A percentile compares a stretch with the other conserved stretches of the same genome.
Conservation (phyloP, 2,888 invertebrate genomes). For the Electrophaes corylata region DNA sequence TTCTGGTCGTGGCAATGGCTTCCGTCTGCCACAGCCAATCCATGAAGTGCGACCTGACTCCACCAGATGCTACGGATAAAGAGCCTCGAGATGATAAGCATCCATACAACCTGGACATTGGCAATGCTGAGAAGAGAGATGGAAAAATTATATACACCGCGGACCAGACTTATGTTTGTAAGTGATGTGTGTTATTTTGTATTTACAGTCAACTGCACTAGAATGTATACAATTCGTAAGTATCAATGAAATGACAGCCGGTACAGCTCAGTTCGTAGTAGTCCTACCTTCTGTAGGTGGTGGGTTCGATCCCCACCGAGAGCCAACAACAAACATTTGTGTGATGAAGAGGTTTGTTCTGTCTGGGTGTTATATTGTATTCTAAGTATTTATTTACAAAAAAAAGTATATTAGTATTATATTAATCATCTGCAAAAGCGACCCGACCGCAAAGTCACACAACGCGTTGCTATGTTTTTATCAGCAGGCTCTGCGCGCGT, state of each 20-base stretch:
- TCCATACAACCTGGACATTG: constrained; percentile 58
- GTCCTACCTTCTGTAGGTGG: no score
- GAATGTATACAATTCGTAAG: no score
- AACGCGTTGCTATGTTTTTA: constrained; percentile 3
- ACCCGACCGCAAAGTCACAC: neutral
- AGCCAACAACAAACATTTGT: no score
- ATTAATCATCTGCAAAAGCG: no score
- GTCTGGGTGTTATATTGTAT: no score
- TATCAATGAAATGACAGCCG: no score
- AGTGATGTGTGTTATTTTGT: constrained; percentile 37
- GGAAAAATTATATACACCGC: constrained; percentile 55
- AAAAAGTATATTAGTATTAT: no score
- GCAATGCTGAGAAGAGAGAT: constrained; percentile 45
- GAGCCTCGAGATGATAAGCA: constrained; percentile 60
- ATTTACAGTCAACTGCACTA: no score
- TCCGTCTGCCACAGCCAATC: constrained; percentile 42
- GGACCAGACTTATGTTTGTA: constrained; percentile 74
- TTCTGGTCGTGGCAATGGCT: constrained; percentile 39
- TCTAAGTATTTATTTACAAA: no score
- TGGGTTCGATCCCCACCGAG: no score
- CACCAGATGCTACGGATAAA: constrained; percentile 51
- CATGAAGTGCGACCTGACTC: constrained; percentile 69
- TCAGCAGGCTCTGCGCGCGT: constrained; percentile 1
- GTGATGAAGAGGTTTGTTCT: no score
- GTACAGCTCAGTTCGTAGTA: no score